These are phyloP conservation scores for Cyprinodon variegatus DNA, from an alignment of 2,113 vertebrate genomes.

Conservation along the genomic window DNA sequence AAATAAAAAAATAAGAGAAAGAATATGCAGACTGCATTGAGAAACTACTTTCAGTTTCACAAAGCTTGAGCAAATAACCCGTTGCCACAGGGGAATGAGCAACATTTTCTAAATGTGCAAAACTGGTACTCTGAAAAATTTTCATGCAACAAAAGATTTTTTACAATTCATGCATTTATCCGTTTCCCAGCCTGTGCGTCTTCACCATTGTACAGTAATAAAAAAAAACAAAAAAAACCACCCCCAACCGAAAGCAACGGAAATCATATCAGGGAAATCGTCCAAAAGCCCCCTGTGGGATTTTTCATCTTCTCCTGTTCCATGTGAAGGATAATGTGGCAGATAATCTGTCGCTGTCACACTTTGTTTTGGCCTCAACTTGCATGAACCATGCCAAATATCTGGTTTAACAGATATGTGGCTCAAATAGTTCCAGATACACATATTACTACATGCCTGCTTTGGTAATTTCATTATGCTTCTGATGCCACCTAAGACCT, in stretches of 20 bases:
- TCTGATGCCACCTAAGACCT: slow-evolving; percentile 16
- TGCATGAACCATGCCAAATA: slow-evolving; percentile 47
- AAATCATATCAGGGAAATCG: slow-evolving; percentile 24
- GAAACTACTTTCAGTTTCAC: too few species aligned
- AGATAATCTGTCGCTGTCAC: slow-evolving; percentile 64
- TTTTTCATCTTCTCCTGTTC: slow-evolving; percentile 26
- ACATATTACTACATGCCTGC: slow-evolving; percentile 25
- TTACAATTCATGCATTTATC: slow-evolving; percentile 1
- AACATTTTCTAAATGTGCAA: too few species aligned
- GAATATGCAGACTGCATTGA: too few species aligned
- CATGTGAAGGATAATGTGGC: slow-evolving; percentile 38
- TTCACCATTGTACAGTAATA: not conserved
- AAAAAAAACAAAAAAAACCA: not conserved
- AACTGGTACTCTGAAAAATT: too few species aligned
- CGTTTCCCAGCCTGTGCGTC: not conserved
- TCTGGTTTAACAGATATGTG: slow-evolving; percentile 58
- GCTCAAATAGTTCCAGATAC: slow-evolving; percentile 46
- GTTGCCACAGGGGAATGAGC: too few species aligned
- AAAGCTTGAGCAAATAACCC: too few species aligned
- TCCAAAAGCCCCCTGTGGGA: slow-evolving; percentile 17
- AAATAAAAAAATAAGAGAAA: too few species aligned
- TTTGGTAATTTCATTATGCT: slow-evolving; percentile 30
- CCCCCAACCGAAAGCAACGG: not conserved
- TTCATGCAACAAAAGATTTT: too few species aligned
- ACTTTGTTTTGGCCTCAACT: slow-evolving; percentile 64